Conservation (phyloP, 2,888 invertebrate genomes). For the Cheilosia impressa region DNA sequence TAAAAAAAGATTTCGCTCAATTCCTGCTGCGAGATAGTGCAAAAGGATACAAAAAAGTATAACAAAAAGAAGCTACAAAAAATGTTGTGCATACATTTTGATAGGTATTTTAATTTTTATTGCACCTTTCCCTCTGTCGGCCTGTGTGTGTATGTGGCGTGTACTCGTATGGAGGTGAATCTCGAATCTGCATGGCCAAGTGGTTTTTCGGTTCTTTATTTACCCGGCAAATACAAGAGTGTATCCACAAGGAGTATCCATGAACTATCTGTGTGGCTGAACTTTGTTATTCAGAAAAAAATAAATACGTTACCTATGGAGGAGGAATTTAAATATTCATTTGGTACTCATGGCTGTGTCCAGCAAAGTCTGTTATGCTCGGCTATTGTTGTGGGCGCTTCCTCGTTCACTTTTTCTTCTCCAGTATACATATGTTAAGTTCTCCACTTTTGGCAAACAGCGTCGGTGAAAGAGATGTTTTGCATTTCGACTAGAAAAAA, state of each 20-base stretch:
- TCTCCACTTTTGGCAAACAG: constrained; percentile 4
- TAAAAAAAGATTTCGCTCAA: constrained; percentile 46
- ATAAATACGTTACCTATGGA: constrained; percentile 16
- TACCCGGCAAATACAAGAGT: constrained; percentile 49
- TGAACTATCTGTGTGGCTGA: constrained; percentile 42
- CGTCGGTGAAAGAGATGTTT: not conserved
- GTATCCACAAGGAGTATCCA: constrained; percentile 19
- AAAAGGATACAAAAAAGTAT: constrained; percentile 1
- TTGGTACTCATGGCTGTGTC: constrained; percentile 54
- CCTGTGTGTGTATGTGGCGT: not conserved
- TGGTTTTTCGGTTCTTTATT: constrained; percentile 54
- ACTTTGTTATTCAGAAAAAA: constrained; percentile 53
- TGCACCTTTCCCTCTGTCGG: constrained; percentile 1
- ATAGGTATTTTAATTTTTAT: constrained; percentile 64
- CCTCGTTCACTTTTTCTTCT: constrained; percentile 39
- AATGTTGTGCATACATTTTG: constrained; percentile 61
- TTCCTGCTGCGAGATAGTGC: constrained; percentile 32
- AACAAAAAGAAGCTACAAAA: constrained; percentile 25
- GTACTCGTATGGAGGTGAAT: constrained; percentile 7
- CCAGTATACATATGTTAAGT: constrained; percentile 34
- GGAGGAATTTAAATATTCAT: constrained; percentile 63
- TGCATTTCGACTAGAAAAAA: constrained; percentile 13
- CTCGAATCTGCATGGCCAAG: constrained; percentile 58
- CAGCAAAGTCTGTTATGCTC: constrained; percentile 52
- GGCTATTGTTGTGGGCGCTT: constrained; percentile 37